Evolutionary conservation across 2,797 vertebrate genomes (phyloP).

Genomic region (Chelmon rostratus): DNA sequence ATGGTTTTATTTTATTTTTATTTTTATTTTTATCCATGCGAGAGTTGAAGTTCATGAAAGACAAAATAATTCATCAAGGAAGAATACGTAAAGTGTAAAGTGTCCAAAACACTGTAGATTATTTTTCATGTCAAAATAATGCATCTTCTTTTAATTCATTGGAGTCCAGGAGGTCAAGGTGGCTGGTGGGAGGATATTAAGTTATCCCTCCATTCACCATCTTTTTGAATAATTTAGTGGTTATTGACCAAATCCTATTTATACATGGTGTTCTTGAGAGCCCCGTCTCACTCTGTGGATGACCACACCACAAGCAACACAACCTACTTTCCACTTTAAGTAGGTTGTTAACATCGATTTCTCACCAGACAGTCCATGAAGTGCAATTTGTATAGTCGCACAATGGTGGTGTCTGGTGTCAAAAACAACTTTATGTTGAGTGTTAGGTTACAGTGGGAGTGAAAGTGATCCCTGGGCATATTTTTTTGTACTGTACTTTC

Average conservation of each 20-base stretch:
- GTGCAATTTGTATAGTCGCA: slow-evolving; percentile 28
- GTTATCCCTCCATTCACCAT: slow-evolving; percentile 70
- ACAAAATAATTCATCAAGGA: neutral
- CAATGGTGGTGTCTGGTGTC: slow-evolving; percentile 49
- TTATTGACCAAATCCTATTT: slow-evolving; percentile 81
- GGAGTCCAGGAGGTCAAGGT: slow-evolving; percentile 48
- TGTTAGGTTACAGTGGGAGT: slow-evolving; percentile 44
- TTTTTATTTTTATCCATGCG: neutral
- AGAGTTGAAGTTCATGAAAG: neutral
- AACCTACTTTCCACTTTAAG: slow-evolving; percentile 66
- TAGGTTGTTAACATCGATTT: slow-evolving; percentile 70
- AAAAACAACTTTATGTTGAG: slow-evolving; percentile 54
- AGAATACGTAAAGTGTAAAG: neutral
- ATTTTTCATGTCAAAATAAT: slow-evolving; percentile 36
- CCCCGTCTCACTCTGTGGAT: slow-evolving; percentile 48
- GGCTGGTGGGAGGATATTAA: slow-evolving; percentile 60
- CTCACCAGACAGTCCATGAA: slow-evolving; percentile 33
- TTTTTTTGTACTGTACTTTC: slow-evolving; percentile 33
- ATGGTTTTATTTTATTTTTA: neutral
- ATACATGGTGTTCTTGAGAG: slow-evolving; percentile 66
- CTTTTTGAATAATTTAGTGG: slow-evolving; percentile 84
- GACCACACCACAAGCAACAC: slow-evolving; percentile 60
- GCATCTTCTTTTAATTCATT: slow-evolving; percentile 34
- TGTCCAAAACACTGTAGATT: neutral
- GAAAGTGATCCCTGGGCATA: slow-evolving; percentile 37